Base-by-base conservation (phyloP, 2,888 invertebrate species). In the Sarcophaga variegata region DNA sequence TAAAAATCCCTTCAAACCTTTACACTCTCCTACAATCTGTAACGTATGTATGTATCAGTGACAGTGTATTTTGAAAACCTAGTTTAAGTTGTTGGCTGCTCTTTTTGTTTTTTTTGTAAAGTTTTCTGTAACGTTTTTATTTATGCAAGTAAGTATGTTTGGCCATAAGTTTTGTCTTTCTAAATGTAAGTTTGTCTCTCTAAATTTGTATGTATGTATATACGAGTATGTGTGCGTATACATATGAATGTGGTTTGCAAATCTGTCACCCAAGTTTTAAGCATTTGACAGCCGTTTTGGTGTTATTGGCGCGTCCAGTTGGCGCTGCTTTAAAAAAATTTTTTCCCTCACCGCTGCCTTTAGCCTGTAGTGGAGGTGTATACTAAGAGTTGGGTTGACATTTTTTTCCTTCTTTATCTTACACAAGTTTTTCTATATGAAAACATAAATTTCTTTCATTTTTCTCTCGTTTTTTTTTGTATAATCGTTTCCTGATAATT, bases 241-340 rank as follows among this genome's bases (percentile, higher is more conserved):
- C 27, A 17, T 62, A 11, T 25, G 14, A 45, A 49, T 74, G 63
- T 74, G 78, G 81, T 78, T 75, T 10, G 2, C 69, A 81, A 78
- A 86, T 83, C 63, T 83, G 86, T 86, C 86, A 86, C 74, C 76
- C 54, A 77, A 76, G 69, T 76, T 77, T 86, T 69, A 54, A 62
- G 49, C 67, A 80, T 86, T 86, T 76, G 83, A 81, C 80, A 85
- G 63, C 72, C 67, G 69, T 81, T 86, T 62, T 81, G 86, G 79
- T 76, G 66, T 79, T 80, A 80, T 86, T 86, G 86, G 80, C 86
- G 83, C 83, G 86, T 83, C 86, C 86, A 83, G 83, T 86, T 86
- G 86, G 86, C 86, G 86, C 83, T 80, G 20, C 20, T 64, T 14
- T 2, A n/a, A 69, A 74, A 80, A 20, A n/a, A 17, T 20, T n/a